Conservation (phyloP, 2,888 invertebrate genomes). For the Rotaria macrura region DNA sequence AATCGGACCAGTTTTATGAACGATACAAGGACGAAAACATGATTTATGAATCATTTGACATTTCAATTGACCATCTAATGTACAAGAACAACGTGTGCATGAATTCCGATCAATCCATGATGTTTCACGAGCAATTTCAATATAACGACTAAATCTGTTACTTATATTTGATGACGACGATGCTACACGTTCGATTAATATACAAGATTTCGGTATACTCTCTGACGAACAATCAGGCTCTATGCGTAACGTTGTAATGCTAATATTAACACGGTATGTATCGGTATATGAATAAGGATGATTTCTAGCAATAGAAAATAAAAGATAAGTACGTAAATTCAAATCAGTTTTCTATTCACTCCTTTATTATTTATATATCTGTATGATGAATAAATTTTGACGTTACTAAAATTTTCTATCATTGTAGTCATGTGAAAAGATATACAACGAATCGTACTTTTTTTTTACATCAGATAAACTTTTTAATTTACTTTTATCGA, state of each 20-base stretch:
- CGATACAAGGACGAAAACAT: not conserved
- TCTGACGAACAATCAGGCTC: not conserved
- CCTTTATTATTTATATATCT: too few species aligned
- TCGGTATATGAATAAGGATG: not conserved
- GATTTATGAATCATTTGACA: not conserved
- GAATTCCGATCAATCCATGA: not conserved
- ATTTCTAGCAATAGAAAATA: too few species aligned
- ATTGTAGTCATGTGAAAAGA: too few species aligned
- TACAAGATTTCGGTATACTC: not conserved
- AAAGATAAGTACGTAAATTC: too few species aligned
- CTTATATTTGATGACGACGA: not conserved
- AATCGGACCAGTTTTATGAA: not conserved
- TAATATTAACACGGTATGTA: not conserved
- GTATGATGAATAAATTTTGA: too few species aligned
- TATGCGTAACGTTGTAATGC: not conserved
- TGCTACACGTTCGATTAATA: not conserved
- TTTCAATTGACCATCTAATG: not conserved
- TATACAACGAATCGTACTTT: too few species aligned
- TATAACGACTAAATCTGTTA: not conserved
- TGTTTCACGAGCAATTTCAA: not conserved
- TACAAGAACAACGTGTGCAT: constrained; percentile 5
- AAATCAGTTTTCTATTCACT: too few species aligned
- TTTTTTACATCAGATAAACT: too few species aligned
- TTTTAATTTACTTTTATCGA: too few species aligned
- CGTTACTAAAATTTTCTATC: too few species aligned